Evolutionary conservation across 2,797 vertebrate genomes (phyloP).

Genomic region (Hippocampus kuda): DNA sequence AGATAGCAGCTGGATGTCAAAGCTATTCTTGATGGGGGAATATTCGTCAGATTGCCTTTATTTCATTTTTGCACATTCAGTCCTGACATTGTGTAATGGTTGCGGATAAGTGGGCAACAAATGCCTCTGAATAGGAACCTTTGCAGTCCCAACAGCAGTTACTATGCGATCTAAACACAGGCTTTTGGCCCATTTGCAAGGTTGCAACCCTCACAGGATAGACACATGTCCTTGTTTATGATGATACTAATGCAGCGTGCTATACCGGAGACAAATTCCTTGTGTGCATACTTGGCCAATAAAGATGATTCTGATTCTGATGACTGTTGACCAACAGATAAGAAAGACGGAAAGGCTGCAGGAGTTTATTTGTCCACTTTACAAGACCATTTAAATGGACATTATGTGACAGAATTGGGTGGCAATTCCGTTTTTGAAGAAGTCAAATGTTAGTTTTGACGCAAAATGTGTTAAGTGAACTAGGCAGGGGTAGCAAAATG

Average conservation of each 20-base stretch:
- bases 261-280: no score
- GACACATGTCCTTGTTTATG: conserved; percentile 14
- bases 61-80: not conserved
- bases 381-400: conserved; percentile 33
- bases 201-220: conserved; percentile 40
- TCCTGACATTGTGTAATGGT: not conserved
- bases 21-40: not conserved
- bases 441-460: conserved; percentile 21
- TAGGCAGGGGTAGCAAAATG: not conserved
- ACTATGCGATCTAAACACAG: conserved; percentile 21
- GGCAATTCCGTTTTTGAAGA: conserved; percentile 21
- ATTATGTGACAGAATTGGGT: conserved; percentile 22
- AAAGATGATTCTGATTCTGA: no score
- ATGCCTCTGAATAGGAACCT: not conserved
- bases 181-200: conserved; percentile 38
- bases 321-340: conserved; percentile 35
- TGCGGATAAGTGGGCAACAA: not conserved
- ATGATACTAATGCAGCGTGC: no score
- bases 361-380: conserved; percentile 43
- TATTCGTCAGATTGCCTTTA: not conserved
- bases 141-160: conserved; percentile 26
- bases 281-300: no score
- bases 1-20: not conserved
- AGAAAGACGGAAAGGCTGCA: conserved; percentile 29
- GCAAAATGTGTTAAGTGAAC: not conserved